Conservation (phyloP, 2,888 invertebrate genomes). For the Dendrolimus pini region DNA sequence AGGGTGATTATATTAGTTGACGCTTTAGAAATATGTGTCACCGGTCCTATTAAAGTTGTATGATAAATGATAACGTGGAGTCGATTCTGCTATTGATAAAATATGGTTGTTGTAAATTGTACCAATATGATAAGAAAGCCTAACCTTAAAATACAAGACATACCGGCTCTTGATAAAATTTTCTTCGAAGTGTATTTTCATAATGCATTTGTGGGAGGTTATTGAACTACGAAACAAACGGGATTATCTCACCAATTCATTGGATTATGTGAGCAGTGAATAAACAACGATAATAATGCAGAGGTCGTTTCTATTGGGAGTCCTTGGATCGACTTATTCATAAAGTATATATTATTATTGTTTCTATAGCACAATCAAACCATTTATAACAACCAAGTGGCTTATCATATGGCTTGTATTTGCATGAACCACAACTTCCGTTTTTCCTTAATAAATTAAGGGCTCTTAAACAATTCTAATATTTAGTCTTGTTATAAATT, state of each 20-base stretch:
- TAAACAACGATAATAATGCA: constrained; percentile 9
- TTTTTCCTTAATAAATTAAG: constrained; percentile 29
- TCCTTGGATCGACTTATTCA: constrained; percentile 1
- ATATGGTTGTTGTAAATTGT: not conserved
- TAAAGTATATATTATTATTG: constrained; percentile 1
- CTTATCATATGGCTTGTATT: constrained; percentile 16
- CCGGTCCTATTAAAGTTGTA: not conserved
- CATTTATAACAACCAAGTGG: constrained; percentile 9
- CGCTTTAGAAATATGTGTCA: not conserved
- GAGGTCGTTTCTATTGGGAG: constrained; percentile 10
- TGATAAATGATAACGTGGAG: not conserved
- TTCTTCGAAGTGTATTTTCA: not conserved
- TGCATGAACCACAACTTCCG: constrained; percentile 18
- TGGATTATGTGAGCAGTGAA: not conserved
- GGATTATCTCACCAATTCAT: not conserved
- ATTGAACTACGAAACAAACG: not conserved
- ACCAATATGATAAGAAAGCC: not conserved
- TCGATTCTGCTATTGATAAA: not conserved
- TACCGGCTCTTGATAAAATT: not conserved
- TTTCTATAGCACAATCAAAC: constrained; percentile 3
- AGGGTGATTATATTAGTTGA: no score
- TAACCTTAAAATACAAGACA: not conserved
- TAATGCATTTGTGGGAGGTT: not conserved
- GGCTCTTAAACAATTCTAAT: constrained; percentile 18
- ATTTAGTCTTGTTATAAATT: not conserved